phyloP scores from a whole-genome alignment of 2,797 vertebrate species.

The Fringilla coelebs region DNA sequence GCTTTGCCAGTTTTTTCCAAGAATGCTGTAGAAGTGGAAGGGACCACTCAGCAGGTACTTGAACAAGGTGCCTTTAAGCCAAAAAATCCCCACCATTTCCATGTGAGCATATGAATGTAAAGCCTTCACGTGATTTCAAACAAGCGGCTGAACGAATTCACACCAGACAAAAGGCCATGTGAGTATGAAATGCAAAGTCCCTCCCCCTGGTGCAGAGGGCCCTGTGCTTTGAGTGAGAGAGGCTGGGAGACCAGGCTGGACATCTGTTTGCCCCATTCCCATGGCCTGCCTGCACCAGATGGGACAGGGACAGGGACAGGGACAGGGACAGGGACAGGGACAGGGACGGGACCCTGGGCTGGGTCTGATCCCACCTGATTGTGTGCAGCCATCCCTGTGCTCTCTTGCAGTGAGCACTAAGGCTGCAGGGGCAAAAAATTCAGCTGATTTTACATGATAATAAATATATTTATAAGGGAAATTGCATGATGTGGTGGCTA shows the following conservation, averaged over 20 bases:
- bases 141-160: not conserved
- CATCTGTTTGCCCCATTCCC: not conserved
- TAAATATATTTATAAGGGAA: not conserved
- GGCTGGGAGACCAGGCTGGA: not conserved
- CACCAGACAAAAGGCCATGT: not conserved
- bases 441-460: not conserved
- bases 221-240: not conserved
- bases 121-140: not conserved
- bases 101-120: not conserved
- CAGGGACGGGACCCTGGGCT: fast-evolving
- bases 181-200: not conserved
- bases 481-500: not conserved
- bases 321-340: not conserved
- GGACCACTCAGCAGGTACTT: not conserved
- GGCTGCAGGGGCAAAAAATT: not conserved
- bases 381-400: not conserved
- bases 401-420: not conserved
- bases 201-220: not conserved
- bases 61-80: not conserved
- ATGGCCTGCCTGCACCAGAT: not conserved
- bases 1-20: not conserved
- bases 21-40: not conserved
- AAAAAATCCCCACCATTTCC: not conserved
- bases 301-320: fast-evolving
- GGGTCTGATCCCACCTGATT: not conserved